These are phyloP conservation scores for Passer domesticus DNA, from an alignment of 2,113 vertebrate genomes.

Conservation along the genomic window DNA sequence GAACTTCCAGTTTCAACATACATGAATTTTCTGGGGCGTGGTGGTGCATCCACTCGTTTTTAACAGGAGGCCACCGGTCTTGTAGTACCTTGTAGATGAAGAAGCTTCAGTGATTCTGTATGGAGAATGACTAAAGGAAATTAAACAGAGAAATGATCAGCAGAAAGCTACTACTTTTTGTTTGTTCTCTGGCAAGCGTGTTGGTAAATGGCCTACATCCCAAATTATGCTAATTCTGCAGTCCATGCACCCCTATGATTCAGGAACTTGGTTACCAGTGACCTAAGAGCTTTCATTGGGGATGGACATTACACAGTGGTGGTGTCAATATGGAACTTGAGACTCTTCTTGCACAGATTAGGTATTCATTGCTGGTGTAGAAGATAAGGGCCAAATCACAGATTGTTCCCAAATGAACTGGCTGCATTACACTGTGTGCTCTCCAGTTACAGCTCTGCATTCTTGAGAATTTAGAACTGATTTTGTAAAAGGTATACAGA, in stretches of 20 bases:
- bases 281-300: background rate
- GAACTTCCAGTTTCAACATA: background rate
- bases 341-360: background rate
- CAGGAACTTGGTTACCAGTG: background rate
- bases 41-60: rapidly evolving
- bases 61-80: background rate
- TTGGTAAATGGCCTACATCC: background rate
- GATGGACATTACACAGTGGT: background rate
- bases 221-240: background rate
- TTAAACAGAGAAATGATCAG: background rate
- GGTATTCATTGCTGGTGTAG: background rate
- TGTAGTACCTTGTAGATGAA: background rate
- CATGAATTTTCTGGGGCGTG: background rate
- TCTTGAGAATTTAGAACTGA: background rate
- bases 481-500: background rate
- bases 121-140: background rate
- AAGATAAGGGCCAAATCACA: background rate
- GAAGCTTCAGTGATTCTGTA: background rate
- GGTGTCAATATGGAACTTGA: background rate
- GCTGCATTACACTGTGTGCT: background rate
- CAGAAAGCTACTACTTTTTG: background rate
- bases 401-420: background rate
- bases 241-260: background rate
- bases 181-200: background rate
- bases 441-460: background rate